phyloP scores from a whole-genome alignment of 1,140 invertebrate species.

The Steinernema khuongi region DNA sequence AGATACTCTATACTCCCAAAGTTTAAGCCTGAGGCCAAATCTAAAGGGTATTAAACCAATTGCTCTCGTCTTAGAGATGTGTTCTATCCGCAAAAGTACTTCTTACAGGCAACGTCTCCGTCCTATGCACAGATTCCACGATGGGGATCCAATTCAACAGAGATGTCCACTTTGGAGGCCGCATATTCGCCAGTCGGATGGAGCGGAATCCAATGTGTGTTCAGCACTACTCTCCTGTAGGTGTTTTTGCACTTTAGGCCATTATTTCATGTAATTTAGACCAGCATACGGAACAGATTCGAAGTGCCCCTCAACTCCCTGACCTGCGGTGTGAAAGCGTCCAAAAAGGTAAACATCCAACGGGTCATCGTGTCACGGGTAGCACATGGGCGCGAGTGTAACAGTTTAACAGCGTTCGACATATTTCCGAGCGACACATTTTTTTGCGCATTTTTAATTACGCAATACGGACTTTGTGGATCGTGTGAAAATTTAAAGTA shows the following conservation, averaged over 20 bases:
- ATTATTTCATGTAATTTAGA: neutral
- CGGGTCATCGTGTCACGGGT: slow-evolving; percentile 20
- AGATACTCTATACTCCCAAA: no score
- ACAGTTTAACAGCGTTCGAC: no score
- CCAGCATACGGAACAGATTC: slow-evolving; percentile 18
- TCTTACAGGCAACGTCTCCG: slow-evolving; percentile 10
- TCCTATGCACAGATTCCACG: slow-evolving; percentile 24
- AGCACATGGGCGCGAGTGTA: neutral
- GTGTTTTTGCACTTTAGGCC: neutral
- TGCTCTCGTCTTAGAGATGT: no score
- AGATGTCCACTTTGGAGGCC: neutral
- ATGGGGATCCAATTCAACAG: slow-evolving; percentile 34
- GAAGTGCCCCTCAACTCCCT: slow-evolving; percentile 31
- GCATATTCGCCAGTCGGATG: slow-evolving; percentile 30
- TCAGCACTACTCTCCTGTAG: slow-evolving; percentile 27
- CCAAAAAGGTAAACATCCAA: slow-evolving; percentile 20
- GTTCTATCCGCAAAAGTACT: no score
- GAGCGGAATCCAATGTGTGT: slow-evolving; percentile 30
- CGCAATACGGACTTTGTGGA: no score
- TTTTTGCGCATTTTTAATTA: slow-evolving; percentile 22
- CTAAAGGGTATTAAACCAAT: no score
- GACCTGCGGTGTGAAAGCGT: slow-evolving; percentile 30
- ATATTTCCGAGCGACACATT: slow-evolving; percentile 8
- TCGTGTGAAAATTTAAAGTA: slow-evolving; percentile 27
- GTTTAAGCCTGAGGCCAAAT: no score